phyloP scores from a whole-genome alignment of 2,888 invertebrate genomes.

The Loripinus fragilis region DNA sequence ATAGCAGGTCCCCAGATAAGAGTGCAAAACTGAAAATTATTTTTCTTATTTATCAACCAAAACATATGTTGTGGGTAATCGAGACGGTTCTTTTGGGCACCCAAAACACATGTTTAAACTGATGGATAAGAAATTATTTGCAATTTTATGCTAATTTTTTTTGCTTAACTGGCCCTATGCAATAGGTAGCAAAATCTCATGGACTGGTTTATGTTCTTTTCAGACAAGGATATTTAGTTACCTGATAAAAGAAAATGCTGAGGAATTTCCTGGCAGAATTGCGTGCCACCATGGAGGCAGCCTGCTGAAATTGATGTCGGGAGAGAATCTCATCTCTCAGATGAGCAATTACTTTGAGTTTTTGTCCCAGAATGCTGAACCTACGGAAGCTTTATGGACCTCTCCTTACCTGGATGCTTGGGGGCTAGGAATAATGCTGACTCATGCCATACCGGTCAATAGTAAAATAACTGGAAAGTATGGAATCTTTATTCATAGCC shows the following conservation, averaged over 20 bases:
- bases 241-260: constrained; percentile 83
- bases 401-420: constrained; percentile 83
- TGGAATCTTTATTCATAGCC: constrained; percentile 55
- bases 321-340: constrained; percentile 83
- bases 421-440: constrained; percentile 84
- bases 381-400: constrained; percentile 82
- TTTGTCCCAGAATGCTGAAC: constrained; percentile 80
- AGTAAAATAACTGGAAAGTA: constrained; percentile 80
- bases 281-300: constrained; percentile 82
- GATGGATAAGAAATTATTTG: too few relatives aligned
- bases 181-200: too few relatives aligned
- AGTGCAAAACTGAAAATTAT: too few relatives aligned
- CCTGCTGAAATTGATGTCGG: constrained; percentile 80
- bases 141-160: too few relatives aligned
- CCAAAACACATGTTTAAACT: too few relatives aligned
- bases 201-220: too few relatives aligned
- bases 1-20: too few relatives aligned
- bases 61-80: too few relatives aligned
- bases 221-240: constrained; percentile 83
- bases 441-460: constrained; percentile 83
- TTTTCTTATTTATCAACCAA: too few relatives aligned
- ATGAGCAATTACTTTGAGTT: constrained; percentile 84
- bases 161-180: too few relatives aligned
- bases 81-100: too few relatives aligned
- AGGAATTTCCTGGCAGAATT: constrained; percentile 82